A percentile compares a stretch with the other conserved stretches of the same genome.
Evolutionary conservation across 2,888 invertebrate genomes (phyloP).

Genomic region (Pomacea canaliculata): DNA sequence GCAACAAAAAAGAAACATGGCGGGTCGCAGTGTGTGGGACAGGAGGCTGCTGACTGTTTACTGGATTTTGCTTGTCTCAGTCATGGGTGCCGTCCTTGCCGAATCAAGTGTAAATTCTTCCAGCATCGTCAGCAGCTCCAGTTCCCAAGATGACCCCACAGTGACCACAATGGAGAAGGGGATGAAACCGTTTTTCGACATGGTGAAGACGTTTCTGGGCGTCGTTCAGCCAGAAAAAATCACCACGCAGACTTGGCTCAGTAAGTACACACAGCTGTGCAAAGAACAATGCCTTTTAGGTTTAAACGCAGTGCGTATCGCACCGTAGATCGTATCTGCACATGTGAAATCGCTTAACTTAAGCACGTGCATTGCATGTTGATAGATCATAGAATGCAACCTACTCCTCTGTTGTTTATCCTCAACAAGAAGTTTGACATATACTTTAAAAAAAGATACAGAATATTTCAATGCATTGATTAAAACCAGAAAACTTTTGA

Average conservation of each 20-base stretch:
- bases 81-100: background rate
- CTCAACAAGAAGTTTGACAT: too few species aligned
- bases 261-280: conserved; percentile 42
- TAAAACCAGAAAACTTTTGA: too few species aligned
- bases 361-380: too few species aligned
- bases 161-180: conserved; percentile 49
- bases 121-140: conserved; percentile 13
- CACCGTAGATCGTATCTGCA: too few species aligned
- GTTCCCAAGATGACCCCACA: background rate
- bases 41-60: background rate
- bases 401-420: too few species aligned
- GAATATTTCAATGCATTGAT: too few species aligned
- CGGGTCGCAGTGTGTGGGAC: background rate
- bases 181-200: conserved; percentile 48
- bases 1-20: too few species aligned
- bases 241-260: conserved; percentile 38
- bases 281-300: background rate
- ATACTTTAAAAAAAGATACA: too few species aligned
- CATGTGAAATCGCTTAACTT: too few species aligned
- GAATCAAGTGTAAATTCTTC: conserved; percentile 7
- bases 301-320: too few species aligned
- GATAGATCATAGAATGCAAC: too few species aligned
- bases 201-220: conserved; percentile 55
- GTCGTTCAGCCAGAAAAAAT: conserved; percentile 49
- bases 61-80: background rate